Evolutionary conservation across 2,113 vertebrate genomes (phyloP).

Genomic region (Odocoileus hemionus): DNA sequence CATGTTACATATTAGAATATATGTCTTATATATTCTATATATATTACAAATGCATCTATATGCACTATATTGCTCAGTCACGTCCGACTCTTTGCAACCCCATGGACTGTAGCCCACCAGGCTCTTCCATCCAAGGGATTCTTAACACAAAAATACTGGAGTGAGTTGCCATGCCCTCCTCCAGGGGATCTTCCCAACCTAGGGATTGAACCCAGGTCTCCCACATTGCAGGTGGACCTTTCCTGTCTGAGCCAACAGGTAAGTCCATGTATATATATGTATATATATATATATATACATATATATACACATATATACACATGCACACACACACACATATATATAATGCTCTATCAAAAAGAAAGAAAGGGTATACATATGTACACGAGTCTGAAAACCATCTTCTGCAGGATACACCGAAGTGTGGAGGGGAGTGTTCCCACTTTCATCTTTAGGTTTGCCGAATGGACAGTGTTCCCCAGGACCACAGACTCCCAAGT

Average conservation of each 20-base stretch:
- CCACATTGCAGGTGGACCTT: not conserved
- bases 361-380: not conserved
- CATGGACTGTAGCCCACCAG: not conserved
- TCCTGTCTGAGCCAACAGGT: not conserved
- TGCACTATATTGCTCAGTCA: not conserved
- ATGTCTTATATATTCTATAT: not conserved
- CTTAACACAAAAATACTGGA: not conserved
- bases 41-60: not conserved
- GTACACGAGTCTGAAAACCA: not conserved
- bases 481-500: not conserved
- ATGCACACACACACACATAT: not conserved
- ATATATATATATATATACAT: not conserved
- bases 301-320: not conserved
- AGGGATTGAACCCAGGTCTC: not conserved
- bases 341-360: not conserved
- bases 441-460: not conserved
- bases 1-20: not conserved
- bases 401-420: not conserved
- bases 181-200: not conserved
- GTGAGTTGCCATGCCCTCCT: not conserved
- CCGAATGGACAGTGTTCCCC: not conserved
- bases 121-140: not conserved
- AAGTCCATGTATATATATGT: not conserved
- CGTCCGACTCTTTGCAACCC: not conserved
- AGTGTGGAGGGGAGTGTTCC: not conserved